A percentile compares a stretch with the other conserved stretches of the same genome.
These are phyloP conservation scores for Knipowitschia caucasica DNA, from an alignment of 2,797 vertebrate genomes.

Conservation along the genomic window DNA sequence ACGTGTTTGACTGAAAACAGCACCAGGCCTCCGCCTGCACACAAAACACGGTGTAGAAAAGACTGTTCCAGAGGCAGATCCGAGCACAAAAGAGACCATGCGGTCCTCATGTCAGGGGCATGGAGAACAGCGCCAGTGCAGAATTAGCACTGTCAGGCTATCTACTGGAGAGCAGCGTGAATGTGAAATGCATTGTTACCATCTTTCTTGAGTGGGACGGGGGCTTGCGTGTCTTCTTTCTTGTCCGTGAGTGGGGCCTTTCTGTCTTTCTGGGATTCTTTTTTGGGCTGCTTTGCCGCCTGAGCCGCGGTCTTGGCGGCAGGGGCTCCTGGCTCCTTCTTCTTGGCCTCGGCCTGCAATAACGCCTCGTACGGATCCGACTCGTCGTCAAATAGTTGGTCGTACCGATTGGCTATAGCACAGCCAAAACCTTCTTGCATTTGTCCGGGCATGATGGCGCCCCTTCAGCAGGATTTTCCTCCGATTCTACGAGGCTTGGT, in stretches of 20 bases:
- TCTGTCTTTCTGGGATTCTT: conserved; percentile 93
- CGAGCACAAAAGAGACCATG: conserved; percentile 47
- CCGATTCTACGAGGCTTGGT: conserved; percentile 94
- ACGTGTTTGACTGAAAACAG: conserved; percentile 34
- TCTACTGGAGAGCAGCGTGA: not conserved
- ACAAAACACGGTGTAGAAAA: not conserved
- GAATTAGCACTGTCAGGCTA: conserved; percentile 41
- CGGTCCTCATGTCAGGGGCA: conserved; percentile 73
- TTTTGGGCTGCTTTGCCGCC: conserved; percentile 86
- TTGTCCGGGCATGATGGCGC: conserved; percentile 99
- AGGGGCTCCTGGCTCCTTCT: conserved; percentile 84
- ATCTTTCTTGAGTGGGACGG: conserved; percentile 89
- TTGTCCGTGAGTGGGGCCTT: conserved; percentile 82
- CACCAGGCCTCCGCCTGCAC: not conserved
- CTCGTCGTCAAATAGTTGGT: conserved; percentile 97
- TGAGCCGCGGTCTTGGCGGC: conserved; percentile 84
- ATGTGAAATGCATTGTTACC: conserved; percentile 65
- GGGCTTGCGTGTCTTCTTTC: conserved; percentile 86
- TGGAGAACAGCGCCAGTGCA: conserved; percentile 24
- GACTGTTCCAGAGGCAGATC: conserved; percentile 8
- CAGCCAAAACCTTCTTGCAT: conserved; percentile 98
- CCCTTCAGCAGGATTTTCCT: conserved; percentile 94
- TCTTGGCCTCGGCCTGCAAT: conserved; percentile 85
- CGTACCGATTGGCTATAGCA: conserved; percentile 95
- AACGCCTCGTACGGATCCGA: conserved; percentile 93